Base-by-base conservation (phyloP, 2,797 vertebrate species). In the Lepus oiostolus region DNA sequence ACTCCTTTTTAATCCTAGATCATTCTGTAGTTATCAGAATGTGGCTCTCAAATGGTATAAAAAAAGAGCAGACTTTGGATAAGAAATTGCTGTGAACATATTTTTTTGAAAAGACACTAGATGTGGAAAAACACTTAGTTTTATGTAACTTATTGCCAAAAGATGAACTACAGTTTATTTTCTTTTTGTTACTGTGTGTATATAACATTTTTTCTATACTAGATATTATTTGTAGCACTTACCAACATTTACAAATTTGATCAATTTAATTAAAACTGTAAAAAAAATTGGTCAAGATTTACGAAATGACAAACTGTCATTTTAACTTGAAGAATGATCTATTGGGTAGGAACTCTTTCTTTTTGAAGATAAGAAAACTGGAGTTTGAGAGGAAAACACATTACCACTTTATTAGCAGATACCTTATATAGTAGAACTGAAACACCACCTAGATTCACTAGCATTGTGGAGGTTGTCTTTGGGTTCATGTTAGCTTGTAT, bases 241-340 rank as follows among this genome's bases (percentile, higher is more conserved):
- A 47, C 42, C 42, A 47, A 47, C 42, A 47, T 47, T 47, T 47
- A 47, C 42, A 47, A 47, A 47, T 9, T 47, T 47, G 42, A 47
- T 47, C 42, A 47, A 47, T 47, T 47, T 47, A 47, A 47, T 47
- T 8, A 47, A 47, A 47, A 47, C 8, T 47, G 42, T 47, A 8
- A 47, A 47, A 8, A 47, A 1, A 47, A 9, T 90, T 80, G 74
- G 58, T 21, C 42, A 81, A 68, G 6, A 75, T 58, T 75, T 93
- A 74, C 74, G 24, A 60, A 28, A 80, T 32, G 42, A 8, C 42
- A 42, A 86, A 47, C 50, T 74, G 74, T 72, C 28, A 47, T 74
- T 91, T 90, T 72, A 67, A 17, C 52, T 74, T 83, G 10, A 47
- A 47, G 65, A 70, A 8, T 86, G 21, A 74, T 90, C 62, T 92